Evolutionary conservation across 2,113 vertebrate genomes (phyloP).

Genomic region (Alexandromys fortis): DNA sequence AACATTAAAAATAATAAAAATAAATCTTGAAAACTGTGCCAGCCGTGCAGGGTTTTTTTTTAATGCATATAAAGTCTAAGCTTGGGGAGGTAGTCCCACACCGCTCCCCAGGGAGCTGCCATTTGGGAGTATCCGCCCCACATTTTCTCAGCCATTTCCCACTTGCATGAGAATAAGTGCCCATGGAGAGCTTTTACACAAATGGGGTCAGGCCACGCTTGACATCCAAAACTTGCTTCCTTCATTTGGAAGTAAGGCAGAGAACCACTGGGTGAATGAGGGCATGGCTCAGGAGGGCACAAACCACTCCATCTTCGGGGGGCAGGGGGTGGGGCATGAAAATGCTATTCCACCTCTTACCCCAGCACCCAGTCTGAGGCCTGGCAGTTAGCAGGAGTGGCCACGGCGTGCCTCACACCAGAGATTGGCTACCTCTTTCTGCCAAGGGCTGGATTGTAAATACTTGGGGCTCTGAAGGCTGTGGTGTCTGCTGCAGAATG

Average conservation of each 20-base stretch:
- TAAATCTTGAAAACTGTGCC: background rate
- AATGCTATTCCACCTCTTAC: too few species aligned
- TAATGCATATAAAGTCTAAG: too few species aligned
- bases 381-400: background rate
- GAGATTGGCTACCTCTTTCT: background rate
- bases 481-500: background rate
- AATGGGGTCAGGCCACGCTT: background rate
- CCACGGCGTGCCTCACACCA: rapidly evolving
- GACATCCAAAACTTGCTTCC: background rate
- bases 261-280: background rate
- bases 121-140: background rate
- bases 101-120: background rate
- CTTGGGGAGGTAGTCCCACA: rapidly evolving
- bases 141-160: background rate
- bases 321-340: background rate
- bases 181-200: background rate
- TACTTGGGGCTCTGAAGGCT: background rate
- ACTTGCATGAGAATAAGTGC: background rate
- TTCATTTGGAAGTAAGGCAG: background rate
- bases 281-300: background rate
- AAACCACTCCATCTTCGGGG: background rate
- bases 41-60: background rate
- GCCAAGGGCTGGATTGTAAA: background rate
- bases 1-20: background rate
- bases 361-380: background rate